A percentile compares a stretch with the other conserved stretches of the same genome.
These are phyloP conservation scores for Schizopygopsis malacanthus DNA, from an alignment of 2,797 vertebrate genomes.

Conservation along the genomic window DNA sequence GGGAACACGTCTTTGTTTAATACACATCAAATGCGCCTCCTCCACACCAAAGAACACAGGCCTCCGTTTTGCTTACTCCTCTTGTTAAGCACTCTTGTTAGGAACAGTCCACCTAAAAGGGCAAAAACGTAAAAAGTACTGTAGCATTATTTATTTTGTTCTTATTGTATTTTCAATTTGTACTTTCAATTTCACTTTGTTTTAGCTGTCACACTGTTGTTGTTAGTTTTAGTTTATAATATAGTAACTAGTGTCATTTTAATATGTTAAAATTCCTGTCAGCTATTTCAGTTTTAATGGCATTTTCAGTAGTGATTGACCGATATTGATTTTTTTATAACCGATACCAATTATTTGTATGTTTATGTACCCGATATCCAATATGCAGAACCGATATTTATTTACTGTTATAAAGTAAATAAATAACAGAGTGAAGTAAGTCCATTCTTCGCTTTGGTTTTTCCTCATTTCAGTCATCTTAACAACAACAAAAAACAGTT, in stretches of 20 bases:
- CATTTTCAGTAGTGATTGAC: too few species aligned
- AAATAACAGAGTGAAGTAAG: too few species aligned
- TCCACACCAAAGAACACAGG: constrained; percentile 14
- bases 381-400: too few species aligned
- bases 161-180: not conserved
- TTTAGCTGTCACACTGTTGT: not conserved
- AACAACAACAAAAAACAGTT: too few species aligned
- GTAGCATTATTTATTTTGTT: not conserved
- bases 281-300: too few species aligned
- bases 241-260: not conserved
- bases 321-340: too few species aligned
- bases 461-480: too few species aligned
- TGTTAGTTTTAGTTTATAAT: not conserved
- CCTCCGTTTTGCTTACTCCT: constrained; percentile 31
- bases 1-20: constrained; percentile 45
- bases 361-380: too few species aligned
- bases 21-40: constrained; percentile 26
- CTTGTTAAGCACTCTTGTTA: not conserved
- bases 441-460: too few species aligned
- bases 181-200: not conserved
- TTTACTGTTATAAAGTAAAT: too few species aligned
- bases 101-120: not conserved
- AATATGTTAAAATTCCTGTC: too few species aligned
- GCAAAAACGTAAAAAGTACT: not conserved
- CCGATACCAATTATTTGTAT: too few species aligned